Conservation (phyloP, 2,888 invertebrate genomes). For the Drosophila affinis region DNA sequence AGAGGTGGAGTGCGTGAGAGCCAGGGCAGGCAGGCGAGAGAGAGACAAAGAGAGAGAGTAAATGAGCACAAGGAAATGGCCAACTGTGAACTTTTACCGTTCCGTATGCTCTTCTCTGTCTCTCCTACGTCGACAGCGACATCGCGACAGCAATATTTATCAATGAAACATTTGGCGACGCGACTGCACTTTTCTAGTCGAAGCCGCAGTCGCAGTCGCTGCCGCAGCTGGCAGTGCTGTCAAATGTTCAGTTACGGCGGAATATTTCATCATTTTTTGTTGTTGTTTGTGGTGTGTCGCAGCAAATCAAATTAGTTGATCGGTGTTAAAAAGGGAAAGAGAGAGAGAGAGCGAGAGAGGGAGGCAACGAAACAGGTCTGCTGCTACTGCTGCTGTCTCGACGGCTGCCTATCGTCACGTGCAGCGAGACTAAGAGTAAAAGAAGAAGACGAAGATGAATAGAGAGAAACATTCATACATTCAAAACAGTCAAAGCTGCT, state of each 20-base stretch:
- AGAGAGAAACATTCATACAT: not conserved
- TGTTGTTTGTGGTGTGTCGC: constrained; percentile 10
- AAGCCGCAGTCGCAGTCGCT: constrained; percentile 9
- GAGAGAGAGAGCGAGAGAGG: not conserved
- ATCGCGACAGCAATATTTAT: constrained; percentile 19
- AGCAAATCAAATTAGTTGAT: constrained; percentile 65
- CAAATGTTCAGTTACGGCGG: constrained; percentile 26
- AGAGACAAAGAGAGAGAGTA: not conserved
- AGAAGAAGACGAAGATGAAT: constrained; percentile 8
- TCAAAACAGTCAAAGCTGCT: too few relatives aligned
- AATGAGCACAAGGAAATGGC: constrained; percentile 1
- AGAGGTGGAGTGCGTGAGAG: not conserved
- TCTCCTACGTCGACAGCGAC: not conserved
- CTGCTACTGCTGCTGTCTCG: constrained; percentile 18
- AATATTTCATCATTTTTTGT: constrained; percentile 24
- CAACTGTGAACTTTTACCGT: constrained; percentile 1
- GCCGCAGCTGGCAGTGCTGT: constrained; percentile 4
- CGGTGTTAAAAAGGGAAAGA: constrained; percentile 47
- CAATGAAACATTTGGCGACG: constrained; percentile 42
- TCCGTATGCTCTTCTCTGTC: not conserved
- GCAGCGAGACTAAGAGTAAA: constrained; percentile 27
- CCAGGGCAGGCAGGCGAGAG: not conserved
- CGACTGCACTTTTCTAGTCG: not conserved
- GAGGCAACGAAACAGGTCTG: constrained; percentile 47
- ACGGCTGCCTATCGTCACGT: constrained; percentile 55